These are phyloP conservation scores for Sciurus carolinensis DNA, from an alignment of 2,797 vertebrate species.

Conservation along the genomic window DNA sequence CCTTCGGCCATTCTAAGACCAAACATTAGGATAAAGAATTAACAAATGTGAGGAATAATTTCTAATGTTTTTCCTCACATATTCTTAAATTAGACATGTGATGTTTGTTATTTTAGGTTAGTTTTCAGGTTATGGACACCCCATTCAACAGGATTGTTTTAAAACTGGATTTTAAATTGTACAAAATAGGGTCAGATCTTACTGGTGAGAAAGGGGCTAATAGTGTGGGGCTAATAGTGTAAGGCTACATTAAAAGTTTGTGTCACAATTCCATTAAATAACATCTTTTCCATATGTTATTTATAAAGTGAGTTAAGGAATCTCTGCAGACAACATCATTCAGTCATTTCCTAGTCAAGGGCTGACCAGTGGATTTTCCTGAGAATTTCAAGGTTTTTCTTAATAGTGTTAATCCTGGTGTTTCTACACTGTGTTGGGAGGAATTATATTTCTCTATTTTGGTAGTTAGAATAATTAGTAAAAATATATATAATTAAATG, in stretches of 20 bases:
- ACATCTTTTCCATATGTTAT: neutral
- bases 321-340: neutral
- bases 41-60: neutral
- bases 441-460: neutral
- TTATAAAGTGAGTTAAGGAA: neutral
- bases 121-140: neutral
- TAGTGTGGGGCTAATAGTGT: neutral
- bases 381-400: neutral
- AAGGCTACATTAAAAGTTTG: neutral
- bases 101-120: neutral
- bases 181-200: neutral
- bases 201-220: neutral
- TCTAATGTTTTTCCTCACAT: neutral
- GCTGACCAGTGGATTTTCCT: neutral
- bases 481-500: constrained; percentile 3
- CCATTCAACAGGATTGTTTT: neutral
- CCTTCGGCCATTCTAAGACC: neutral
- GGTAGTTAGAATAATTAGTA: neutral
- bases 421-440: neutral
- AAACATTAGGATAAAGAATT: neutral
- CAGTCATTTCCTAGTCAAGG: no score
- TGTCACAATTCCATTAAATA: neutral
- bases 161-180: neutral
- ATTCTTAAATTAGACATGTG: neutral
- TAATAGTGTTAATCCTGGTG: neutral